Conservation (phyloP, 1,140 invertebrate species). For the Archivesica marissinica region DNA sequence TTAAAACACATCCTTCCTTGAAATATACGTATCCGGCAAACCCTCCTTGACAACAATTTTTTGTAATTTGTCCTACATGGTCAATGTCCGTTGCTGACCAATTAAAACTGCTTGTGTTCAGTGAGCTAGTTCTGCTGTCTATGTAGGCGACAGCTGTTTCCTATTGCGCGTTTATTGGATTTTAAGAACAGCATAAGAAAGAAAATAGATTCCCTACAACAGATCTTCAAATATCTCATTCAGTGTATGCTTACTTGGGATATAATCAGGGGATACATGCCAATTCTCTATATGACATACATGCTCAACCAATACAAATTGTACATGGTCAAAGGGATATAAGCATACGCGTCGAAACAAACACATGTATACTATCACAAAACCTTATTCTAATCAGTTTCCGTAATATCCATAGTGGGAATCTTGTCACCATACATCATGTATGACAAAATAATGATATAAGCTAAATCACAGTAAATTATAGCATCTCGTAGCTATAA, state of each 20-base stretch:
- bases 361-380: neutral
- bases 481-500: constrained; percentile 10
- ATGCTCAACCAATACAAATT: neutral
- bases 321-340: constrained; percentile 50
- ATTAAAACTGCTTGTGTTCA: neutral
- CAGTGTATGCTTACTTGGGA: neutral
- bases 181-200: constrained; percentile 9
- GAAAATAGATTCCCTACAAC: neutral
- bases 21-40: too few relatives aligned
- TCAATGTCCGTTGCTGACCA: neutral
- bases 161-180: constrained; percentile 3
- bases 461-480: neutral
- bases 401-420: neutral
- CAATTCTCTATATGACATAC: neutral
- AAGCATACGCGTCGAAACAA: neutral
- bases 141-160: neutral
- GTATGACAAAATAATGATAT: constrained; percentile 23
- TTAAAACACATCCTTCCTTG: too few relatives aligned
- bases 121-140: neutral
- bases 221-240: neutral
- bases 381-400: neutral
- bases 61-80: neutral
- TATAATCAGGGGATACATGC: neutral
- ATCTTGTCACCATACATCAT: neutral
- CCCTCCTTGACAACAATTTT: too few relatives aligned